Base-by-base conservation (phyloP, 2,888 invertebrate genomes). In the Drosophila colorata region DNA sequence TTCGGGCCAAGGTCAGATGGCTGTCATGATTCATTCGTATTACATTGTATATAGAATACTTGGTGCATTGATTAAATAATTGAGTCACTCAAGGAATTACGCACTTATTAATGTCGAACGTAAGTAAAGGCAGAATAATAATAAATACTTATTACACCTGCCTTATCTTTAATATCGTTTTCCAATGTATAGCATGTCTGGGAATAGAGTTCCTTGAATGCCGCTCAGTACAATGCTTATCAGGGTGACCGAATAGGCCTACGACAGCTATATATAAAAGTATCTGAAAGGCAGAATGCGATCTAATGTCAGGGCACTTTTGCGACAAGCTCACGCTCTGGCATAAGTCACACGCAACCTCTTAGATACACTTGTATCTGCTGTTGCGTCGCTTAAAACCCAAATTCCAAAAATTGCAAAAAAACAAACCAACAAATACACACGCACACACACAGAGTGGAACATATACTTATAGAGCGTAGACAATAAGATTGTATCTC, bases 401-500 rank as follows among this genome's bases (percentile, higher is more conserved):
- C 38, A 46, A 61, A 43, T 63, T 9, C 59, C 40, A 43, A 67
- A 69, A 61, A 11, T 13, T 47, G 33, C 40, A 41, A n/a, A 35
- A 28, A 14, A 37, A 23, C 11, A 31, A 25, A 25, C 9, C 1
- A 14, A 16, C 25, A 41, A 5, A 16, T 14, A 48, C 9, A 44
- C 6, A 23, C 13, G 18, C 16, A 49, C 1, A 48, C 20, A 44
- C 35, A 23, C 13, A 9, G 28, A 9, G 9, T 28, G 13, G 14
- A n/a, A 35, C 31, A 52, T 23, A 41, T 18, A 37, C 0, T 16
- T 16, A 35, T 4, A n/a, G 9, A 64, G 37, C 18, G 3, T 43
- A 57, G 20, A 75, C 71, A 56, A 55, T 41, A 33, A 56, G 76
- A 74, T 74, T 57, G 68, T 74, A 76, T 74, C 72, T 74, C 72